Evolutionary conservation across 2,797 vertebrate genomes (phyloP).

Genomic region (Rhinella marina): DNA sequence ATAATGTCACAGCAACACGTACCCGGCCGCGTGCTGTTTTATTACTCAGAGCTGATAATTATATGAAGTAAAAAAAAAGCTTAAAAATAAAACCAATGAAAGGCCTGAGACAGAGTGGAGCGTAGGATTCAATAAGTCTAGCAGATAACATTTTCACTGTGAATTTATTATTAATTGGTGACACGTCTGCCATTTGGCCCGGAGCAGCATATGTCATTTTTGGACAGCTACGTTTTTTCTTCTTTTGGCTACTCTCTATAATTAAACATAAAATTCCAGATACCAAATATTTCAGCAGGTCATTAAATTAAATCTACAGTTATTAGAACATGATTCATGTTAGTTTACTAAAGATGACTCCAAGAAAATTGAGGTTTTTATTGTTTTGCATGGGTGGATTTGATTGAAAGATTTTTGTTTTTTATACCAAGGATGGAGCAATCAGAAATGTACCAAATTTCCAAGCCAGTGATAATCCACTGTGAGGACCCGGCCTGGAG

Average conservation of each 20-base stretch:
- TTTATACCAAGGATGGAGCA: not conserved
- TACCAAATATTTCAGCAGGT: slow-evolving; percentile 8
- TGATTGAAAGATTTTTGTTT: not conserved
- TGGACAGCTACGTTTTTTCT: slow-evolving; percentile 51
- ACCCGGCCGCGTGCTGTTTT: not conserved
- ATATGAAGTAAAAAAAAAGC: slow-evolving; percentile 37
- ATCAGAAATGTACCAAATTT: not conserved
- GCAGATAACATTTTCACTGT: slow-evolving; percentile 43
- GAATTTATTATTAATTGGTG: slow-evolving; percentile 55
- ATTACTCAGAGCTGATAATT: slow-evolving; percentile 46
- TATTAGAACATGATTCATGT: slow-evolving; percentile 17
- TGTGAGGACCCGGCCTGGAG: too few species aligned
- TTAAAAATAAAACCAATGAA: slow-evolving; percentile 49
- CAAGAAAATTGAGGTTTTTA: too few species aligned
- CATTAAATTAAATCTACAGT: slow-evolving; percentile 28
- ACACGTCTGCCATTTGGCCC: slow-evolving; percentile 54
- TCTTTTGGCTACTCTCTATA: slow-evolving; percentile 50
- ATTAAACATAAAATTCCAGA: slow-evolving; percentile 51
- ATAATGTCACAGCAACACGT: not conserved
- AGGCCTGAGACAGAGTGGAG: not conserved
- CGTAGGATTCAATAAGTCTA: slow-evolving; percentile 29
- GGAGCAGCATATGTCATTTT: slow-evolving; percentile 50
- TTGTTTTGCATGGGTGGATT: not conserved
- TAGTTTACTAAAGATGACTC: slow-evolving; percentile 10
- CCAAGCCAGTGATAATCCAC: not conserved